Conservation (phyloP, 2,888 invertebrate species). For the Napeogenes inachia region DNA sequence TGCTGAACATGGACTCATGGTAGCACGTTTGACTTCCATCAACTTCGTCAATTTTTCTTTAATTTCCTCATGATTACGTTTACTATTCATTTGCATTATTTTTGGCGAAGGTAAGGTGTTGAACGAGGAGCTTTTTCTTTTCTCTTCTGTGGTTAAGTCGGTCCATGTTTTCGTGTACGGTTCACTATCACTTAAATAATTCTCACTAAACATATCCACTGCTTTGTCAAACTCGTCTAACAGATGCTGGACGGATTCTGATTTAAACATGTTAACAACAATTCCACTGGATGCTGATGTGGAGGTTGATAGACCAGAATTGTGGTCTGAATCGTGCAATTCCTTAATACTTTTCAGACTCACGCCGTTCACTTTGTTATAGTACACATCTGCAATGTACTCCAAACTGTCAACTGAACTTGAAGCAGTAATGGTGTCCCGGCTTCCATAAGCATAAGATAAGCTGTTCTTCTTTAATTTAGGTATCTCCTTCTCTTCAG, state of each 20-base stretch:
- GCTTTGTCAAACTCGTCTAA: conserved; percentile 63
- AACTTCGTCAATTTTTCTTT: conserved; percentile 55
- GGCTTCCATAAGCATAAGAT: conserved; percentile 57
- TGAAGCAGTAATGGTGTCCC: conserved; percentile 56
- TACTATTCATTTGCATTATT: conserved; percentile 59
- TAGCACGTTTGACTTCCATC: conserved; percentile 46
- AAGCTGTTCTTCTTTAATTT: conserved; percentile 45
- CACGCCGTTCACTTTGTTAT: conserved; percentile 57
- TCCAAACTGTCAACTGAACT: conserved; percentile 62
- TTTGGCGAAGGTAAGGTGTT: conserved; percentile 60
- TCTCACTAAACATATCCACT: conserved; percentile 68
- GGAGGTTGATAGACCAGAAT: conserved; percentile 56
- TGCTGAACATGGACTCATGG: conserved; percentile 35
- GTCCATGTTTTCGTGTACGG: conserved; percentile 56
- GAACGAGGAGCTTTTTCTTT: conserved; percentile 63
- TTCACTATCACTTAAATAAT: conserved; percentile 67
- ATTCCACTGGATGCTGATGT: conserved; percentile 59
- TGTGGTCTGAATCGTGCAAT: conserved; percentile 50
- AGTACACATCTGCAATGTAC: conserved; percentile 59
- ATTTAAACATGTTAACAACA: conserved; percentile 53
- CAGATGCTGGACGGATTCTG: conserved; percentile 59
- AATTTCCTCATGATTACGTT: conserved; percentile 59
- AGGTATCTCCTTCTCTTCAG: conserved; percentile 35
- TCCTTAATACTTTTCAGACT: conserved; percentile 62
- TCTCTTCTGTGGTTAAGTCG: conserved; percentile 42